Conservation (phyloP, 2,888 invertebrate genomes). For the Drosophila eohydei region DNA sequence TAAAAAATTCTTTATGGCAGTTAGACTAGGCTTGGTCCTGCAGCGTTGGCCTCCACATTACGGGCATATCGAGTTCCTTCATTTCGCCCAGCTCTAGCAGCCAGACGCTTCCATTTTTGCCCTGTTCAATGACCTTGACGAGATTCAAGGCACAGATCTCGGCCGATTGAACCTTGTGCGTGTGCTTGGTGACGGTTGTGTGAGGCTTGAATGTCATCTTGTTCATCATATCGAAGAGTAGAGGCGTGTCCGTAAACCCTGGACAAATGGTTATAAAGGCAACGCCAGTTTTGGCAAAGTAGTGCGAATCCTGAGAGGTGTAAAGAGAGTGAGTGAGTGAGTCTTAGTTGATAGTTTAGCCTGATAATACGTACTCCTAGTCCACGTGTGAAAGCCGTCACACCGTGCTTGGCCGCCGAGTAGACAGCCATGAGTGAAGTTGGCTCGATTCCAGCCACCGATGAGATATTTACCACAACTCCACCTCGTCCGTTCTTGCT, state of each 20-base stretch:
- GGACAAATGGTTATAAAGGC: slow-evolving; percentile 78
- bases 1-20: neutral
- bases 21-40: neutral
- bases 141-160: slow-evolving; percentile 75
- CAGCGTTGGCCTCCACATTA: slow-evolving; percentile 63
- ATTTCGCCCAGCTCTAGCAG: slow-evolving; percentile 72
- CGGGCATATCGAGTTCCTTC: slow-evolving; percentile 61
- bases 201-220: slow-evolving; percentile 65
- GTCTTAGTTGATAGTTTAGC: too few species aligned
- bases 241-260: slow-evolving; percentile 69
- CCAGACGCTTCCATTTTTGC: slow-evolving; percentile 77
- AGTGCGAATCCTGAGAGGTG: slow-evolving; percentile 49
- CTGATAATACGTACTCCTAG: slow-evolving; percentile 72
- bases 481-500: slow-evolving; percentile 83
- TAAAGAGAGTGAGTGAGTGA: neutral
- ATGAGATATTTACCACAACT: slow-evolving; percentile 84
- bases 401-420: slow-evolving; percentile 83
- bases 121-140: slow-evolving; percentile 69
- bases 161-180: slow-evolving; percentile 63
- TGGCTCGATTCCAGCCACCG: slow-evolving; percentile 78
- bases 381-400: slow-evolving; percentile 83
- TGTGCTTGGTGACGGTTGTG: slow-evolving; percentile 30
- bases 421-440: slow-evolving; percentile 78
- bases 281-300: slow-evolving; percentile 64
- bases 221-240: slow-evolving; percentile 56